Conservation (phyloP, 2,888 invertebrate species). For the Celastrina argiolus region DNA sequence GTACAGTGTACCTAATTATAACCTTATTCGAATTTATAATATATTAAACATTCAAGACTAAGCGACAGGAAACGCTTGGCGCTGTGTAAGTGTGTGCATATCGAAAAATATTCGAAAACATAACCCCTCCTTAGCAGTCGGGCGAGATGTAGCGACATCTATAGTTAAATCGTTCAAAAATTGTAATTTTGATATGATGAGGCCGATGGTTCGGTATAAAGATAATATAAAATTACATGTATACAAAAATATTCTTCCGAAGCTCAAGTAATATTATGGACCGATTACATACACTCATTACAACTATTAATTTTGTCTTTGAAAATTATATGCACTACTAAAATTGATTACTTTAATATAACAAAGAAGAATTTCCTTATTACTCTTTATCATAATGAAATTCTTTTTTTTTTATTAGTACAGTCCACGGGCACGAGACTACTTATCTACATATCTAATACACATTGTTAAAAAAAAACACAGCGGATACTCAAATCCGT, state of each 20-base stretch:
- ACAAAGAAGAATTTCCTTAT: neutral
- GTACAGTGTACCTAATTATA: slow-evolving; percentile 57
- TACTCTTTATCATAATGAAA: neutral
- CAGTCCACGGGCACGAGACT: neutral
- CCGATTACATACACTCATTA: slow-evolving; percentile 42
- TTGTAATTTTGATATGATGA: slow-evolving; percentile 62
- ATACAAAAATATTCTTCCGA: slow-evolving; percentile 72
- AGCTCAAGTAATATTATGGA: slow-evolving; percentile 70
- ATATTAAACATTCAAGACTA: slow-evolving; percentile 54
- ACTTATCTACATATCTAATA: no score
- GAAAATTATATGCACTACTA: neutral
- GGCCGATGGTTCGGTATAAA: slow-evolving; percentile 51
- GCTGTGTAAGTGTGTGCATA: neutral
- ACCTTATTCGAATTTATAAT: slow-evolving; percentile 65
- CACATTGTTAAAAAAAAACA: no score
- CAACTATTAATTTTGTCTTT: slow-evolving; percentile 7
- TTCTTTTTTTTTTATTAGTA: neutral
- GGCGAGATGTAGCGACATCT: slow-evolving; percentile 14
- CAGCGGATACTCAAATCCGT: no score
- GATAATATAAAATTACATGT: slow-evolving; percentile 63
- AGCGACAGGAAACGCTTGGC: slow-evolving; percentile 42
- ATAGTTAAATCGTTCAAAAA: slow-evolving; percentile 48
- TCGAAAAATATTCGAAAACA: slow-evolving; percentile 9
- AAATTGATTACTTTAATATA: neutral
- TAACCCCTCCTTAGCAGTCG: neutral